phyloP scores from a whole-genome alignment of 2,797 vertebrate genomes.

The Hippopotamyrus pictus region DNA sequence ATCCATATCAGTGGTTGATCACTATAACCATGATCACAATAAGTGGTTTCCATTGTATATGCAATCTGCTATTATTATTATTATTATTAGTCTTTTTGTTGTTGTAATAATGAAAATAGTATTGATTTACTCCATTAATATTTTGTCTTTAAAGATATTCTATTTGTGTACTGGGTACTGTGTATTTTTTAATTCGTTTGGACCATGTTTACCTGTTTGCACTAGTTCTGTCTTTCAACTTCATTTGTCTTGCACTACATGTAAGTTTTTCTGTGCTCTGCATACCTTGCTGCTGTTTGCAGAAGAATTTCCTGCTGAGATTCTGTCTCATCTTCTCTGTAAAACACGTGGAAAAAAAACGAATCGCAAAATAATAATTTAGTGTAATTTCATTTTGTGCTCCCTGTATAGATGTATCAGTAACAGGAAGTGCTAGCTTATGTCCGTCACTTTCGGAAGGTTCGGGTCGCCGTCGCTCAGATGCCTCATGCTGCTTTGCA shows the following conservation, averaged over 20 bases:
- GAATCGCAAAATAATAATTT: not conserved
- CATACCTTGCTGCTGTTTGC: not conserved
- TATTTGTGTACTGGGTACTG: not conserved
- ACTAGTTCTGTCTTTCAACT: not conserved
- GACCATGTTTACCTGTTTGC: not conserved
- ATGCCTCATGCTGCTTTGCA: conserved; percentile 41
- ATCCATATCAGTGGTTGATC: not conserved
- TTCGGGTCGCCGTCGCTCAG: not conserved
- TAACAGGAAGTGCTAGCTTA: not conserved
- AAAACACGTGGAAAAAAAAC: not conserved
- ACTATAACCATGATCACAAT: not conserved
- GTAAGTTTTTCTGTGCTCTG: not conserved
- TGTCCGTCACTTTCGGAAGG: not conserved
- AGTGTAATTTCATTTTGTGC: not conserved
- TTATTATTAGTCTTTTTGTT: not conserved
- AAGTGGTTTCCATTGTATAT: not conserved
- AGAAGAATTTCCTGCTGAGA: not conserved
- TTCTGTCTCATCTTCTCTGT: not conserved
- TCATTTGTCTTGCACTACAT: not conserved
- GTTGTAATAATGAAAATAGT: not conserved
- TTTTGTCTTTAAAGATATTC: not conserved
- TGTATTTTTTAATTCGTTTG: not conserved
- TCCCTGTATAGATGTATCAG: not conserved
- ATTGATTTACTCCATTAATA: not conserved
- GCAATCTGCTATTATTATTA: not conserved